Conservation (phyloP, 2,888 invertebrate genomes). For the Hipparchia semele region DNA sequence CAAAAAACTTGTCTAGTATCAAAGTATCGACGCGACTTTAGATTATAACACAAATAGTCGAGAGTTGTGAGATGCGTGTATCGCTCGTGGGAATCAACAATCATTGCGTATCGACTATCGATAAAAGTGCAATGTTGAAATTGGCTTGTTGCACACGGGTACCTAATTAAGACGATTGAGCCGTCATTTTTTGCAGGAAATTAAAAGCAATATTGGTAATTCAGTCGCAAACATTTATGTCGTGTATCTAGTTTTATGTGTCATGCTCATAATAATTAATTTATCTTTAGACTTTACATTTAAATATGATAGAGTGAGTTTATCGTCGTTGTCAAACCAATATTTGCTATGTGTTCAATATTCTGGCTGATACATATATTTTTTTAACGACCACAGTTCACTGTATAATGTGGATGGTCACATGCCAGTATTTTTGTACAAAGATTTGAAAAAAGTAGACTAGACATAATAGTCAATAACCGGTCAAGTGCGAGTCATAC, state of each 20-base stretch:
- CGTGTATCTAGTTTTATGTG: neutral
- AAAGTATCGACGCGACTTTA: slow-evolving; percentile 5
- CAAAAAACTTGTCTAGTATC: neutral
- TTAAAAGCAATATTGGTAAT: slow-evolving; percentile 12
- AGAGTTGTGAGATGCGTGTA: slow-evolving; percentile 20
- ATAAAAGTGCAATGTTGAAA: slow-evolving; percentile 23
- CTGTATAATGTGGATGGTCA: too few relatives aligned
- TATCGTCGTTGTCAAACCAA: too few relatives aligned
- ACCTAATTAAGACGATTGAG: slow-evolving; percentile 18
- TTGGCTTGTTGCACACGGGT: slow-evolving; percentile 9
- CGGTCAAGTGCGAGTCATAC: too few relatives aligned
- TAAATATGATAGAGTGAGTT: too few relatives aligned
- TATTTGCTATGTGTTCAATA: too few relatives aligned
- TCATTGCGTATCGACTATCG: slow-evolving; percentile 23
- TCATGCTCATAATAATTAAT: neutral
- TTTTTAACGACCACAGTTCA: too few relatives aligned
- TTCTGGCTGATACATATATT: too few relatives aligned
- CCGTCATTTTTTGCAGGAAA: slow-evolving; percentile 19
- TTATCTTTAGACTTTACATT: too few relatives aligned
- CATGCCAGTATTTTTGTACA: too few relatives aligned
- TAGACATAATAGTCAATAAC: too few relatives aligned
- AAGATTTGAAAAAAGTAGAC: too few relatives aligned
- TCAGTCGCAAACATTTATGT: neutral
- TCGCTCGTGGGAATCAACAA: slow-evolving; percentile 29
- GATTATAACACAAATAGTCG: slow-evolving; percentile 12